Conservation (phyloP, 2,797 vertebrate genomes). For the Cyprinella venusta region DNA sequence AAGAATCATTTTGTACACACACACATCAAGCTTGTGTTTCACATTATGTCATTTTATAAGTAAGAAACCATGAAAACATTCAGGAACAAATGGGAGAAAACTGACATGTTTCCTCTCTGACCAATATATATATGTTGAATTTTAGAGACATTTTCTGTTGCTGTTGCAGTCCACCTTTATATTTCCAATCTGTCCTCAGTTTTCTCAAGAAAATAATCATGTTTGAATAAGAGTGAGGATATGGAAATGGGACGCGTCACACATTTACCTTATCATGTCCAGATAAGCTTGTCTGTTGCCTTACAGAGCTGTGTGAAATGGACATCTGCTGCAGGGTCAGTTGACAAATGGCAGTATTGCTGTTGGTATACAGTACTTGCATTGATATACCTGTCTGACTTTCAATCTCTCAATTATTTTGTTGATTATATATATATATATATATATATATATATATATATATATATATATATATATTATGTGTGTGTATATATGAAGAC, state of each 20-base stretch:
- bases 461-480: not conserved
- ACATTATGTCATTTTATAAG: not conserved
- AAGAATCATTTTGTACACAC: not conserved
- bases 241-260: not conserved
- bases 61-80: not conserved
- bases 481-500: no score
- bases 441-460: not conserved
- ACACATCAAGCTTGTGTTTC: not conserved
- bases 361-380: not conserved
- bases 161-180: not conserved
- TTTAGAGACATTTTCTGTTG: no score
- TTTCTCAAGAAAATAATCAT: not conserved
- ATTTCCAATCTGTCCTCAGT: not conserved
- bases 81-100: not conserved
- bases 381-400: conserved; percentile 31
- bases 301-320: conserved; percentile 60
- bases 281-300: conserved; percentile 37
- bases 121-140: no score
- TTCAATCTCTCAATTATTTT: not conserved
- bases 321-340: conserved; percentile 39
- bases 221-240: conserved; percentile 1
- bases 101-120: no score
- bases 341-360: not conserved
- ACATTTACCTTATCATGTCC: conserved; percentile 45
- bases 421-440: not conserved